phyloP scores from a whole-genome alignment of 2,888 invertebrate genomes.

The Pollenia labialis region DNA sequence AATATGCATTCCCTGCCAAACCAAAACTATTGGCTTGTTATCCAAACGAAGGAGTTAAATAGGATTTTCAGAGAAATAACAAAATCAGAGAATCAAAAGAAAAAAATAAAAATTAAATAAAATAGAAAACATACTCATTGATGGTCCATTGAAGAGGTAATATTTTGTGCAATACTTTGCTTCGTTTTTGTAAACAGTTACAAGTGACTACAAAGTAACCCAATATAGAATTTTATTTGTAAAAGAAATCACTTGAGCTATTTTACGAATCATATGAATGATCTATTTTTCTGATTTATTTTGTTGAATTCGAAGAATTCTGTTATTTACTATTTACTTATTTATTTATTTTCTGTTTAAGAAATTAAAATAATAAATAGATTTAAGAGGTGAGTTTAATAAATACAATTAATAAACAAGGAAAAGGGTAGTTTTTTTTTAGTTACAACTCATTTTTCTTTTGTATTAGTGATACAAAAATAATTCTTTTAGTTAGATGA shows the following conservation, averaged over 20 bases:
- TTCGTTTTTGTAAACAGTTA: conserved; percentile 16
- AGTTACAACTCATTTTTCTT: no score
- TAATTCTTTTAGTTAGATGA: no score
- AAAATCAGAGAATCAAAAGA: conserved; percentile 21
- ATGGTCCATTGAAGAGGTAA: conserved; percentile 62
- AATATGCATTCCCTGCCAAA: conserved; percentile 29
- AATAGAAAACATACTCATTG: conserved; percentile 54
- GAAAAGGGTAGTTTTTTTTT: no score
- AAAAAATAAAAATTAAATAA: not conserved
- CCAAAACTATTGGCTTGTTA: conserved; percentile 39
- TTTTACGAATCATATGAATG: conserved; percentile 57
- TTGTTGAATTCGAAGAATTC: not conserved
- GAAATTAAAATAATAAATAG: no score
- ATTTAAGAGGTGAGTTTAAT: no score
- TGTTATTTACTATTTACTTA: not conserved
- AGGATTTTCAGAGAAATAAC: conserved; percentile 33
- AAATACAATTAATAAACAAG: no score
- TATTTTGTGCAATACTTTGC: conserved; percentile 29
- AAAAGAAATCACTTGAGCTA: conserved; percentile 63
- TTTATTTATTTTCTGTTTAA: not conserved
- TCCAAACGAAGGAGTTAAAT: conserved; percentile 38
- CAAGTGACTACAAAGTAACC: conserved; percentile 36
- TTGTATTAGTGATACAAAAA: no score
- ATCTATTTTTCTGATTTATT: conserved; percentile 19
- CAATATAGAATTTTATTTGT: conserved; percentile 44